A percentile compares a stretch with the other conserved stretches of the same genome.
These are phyloP conservation scores for Brachylomia viminalis DNA, from an alignment of 2,888 invertebrate genomes.

Conservation along the genomic window DNA sequence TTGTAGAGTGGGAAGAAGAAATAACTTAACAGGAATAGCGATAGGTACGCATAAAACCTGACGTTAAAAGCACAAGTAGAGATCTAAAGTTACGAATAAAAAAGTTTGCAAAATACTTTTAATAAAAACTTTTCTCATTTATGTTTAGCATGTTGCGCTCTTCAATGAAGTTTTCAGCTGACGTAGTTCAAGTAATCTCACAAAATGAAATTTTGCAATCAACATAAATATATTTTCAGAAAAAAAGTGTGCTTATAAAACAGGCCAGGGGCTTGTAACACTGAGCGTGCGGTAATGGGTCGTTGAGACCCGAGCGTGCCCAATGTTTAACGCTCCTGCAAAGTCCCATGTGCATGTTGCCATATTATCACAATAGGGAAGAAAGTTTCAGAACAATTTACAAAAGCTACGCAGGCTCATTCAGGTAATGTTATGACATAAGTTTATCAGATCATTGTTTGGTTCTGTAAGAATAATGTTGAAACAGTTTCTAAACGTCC, in stretches of 20 bases:
- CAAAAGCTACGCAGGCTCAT: conserved; percentile 8
- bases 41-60: background rate
- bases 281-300: conserved; percentile 43
- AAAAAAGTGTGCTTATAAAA: conserved; percentile 35
- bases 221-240: conserved; percentile 24
- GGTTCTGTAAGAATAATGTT: background rate
- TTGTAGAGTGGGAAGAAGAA: background rate
- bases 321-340: conserved; percentile 28
- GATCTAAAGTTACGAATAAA: background rate
- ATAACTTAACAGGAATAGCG: background rate
- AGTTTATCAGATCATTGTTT: background rate
- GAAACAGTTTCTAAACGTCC: background rate
- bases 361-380: conserved; percentile 33
- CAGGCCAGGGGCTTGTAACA: conserved; percentile 29
- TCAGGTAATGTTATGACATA: background rate
- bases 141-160: conserved; percentile 2
- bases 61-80: background rate
- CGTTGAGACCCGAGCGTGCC: conserved; percentile 30
- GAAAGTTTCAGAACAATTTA: conserved; percentile 26
- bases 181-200: conserved; percentile 25
- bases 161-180: conserved; percentile 1
- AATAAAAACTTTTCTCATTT: conserved; percentile 14
- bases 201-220: conserved; percentile 19
- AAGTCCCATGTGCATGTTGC: conserved; percentile 28
- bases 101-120: background rate